Base-by-base conservation (phyloP, 2,113 vertebrate genomes). In the Ammodytes dubius region DNA sequence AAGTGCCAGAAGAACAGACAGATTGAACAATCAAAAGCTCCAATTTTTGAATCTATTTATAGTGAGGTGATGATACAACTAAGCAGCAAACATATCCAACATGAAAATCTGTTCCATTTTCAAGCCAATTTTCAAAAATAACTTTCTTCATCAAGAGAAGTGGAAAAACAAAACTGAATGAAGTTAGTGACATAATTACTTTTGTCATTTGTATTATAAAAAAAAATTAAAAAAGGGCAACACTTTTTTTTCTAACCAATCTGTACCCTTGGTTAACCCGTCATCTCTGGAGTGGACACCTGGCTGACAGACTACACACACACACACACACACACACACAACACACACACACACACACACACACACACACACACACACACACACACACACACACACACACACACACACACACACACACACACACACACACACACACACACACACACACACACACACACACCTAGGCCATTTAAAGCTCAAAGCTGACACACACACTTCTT, bases 301-400 rank as follows among this genome's bases (percentile, higher is more conserved):
- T 49, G 60, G 56, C 77, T 76, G 81, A 76, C 73, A 70, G 71
- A 59, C n/a, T n/a, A 59, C 83, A 77, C 63, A 71, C 60, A 46
- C 39, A 56, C 67, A 27, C 27, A 27, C 27, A 27, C 27, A 27
- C 27, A 27, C 27, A 27, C 27, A 27, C 27, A 27, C 27, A n/a
- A 27, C 27, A 27, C 27, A 27, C 27, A 27, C 27, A 2, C 27
- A 27, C 27, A 27, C 27, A 27, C 27, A 27, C 27, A 27, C 27
- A 27, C 27, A 2, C 27, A 59, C 83, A 77, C 63, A 71, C 60
- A 46, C 39, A 50, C 67, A 76, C 19, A 4, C 1, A 27, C 27
- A 27, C 27, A 27, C 27, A 59, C 83, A 77, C 63, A 71, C 60
- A 46, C 39, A 56, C 67, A 27, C 27, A 27, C 27, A 27, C 27